Evolutionary conservation across 35 echinoderm and acorn worm genomes (phyloP).

Genomic region (Strongylocentrotus purpuratus): DNA sequence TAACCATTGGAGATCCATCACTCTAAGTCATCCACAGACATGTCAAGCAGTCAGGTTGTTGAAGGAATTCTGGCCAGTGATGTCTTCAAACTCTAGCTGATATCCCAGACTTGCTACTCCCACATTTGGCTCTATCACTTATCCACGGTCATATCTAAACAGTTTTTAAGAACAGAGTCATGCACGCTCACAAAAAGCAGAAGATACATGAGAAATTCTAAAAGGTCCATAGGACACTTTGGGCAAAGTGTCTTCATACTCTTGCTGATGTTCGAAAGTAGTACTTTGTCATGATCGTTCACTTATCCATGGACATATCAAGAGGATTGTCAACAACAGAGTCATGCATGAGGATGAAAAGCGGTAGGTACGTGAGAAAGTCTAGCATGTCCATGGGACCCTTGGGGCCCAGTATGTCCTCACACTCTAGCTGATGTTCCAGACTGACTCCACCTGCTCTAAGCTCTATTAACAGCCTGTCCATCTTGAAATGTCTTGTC

Average conservation of each 20-base stretch:
- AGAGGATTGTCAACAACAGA: slow-evolving; percentile 90
- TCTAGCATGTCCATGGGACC: slow-evolving; percentile 83
- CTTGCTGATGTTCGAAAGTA: slow-evolving; percentile 75
- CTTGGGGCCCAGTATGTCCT: slow-evolving; percentile 69
- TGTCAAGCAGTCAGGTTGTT: slow-evolving; percentile 60
- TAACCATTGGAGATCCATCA: not conserved
- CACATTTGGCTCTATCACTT: slow-evolving; percentile 48
- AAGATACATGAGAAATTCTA: slow-evolving; percentile 81
- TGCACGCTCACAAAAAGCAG: slow-evolving; percentile 84
- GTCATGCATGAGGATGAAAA: slow-evolving; percentile 89
- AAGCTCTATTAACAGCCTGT: slow-evolving; percentile 78
- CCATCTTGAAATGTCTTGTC: slow-evolving; percentile 60
- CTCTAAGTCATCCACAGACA: not conserved
- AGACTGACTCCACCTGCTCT: slow-evolving; percentile 94
- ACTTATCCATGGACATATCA: slow-evolving; percentile 78
- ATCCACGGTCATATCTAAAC: too few relatives aligned
- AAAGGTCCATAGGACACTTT: slow-evolving; percentile 66
- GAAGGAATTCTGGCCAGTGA: slow-evolving; percentile 61
- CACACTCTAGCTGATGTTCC: slow-evolving; percentile 84
- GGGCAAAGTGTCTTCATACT: slow-evolving; percentile 65
- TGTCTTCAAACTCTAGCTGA: slow-evolving; percentile 71
- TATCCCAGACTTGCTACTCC: slow-evolving; percentile 76
- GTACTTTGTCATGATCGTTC: slow-evolving; percentile 54
- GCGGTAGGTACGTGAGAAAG: slow-evolving; percentile 89
- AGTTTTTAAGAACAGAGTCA: slow-evolving; percentile 42